Base-by-base conservation (phyloP, 2,888 invertebrate species). In the Odontocerum albicorne region DNA sequence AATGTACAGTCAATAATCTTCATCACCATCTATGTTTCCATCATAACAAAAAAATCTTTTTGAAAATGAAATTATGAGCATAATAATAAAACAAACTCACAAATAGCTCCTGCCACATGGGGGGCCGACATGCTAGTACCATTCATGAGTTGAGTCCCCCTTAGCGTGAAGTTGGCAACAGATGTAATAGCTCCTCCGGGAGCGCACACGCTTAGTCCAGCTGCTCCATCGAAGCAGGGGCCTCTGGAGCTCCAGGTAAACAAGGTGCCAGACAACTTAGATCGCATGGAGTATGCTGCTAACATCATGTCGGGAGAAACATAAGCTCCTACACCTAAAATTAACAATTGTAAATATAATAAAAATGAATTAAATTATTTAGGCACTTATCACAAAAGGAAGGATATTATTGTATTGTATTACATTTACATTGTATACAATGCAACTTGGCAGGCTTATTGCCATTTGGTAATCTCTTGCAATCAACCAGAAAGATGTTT, bases 101-200 rank as follows among this genome's bases (percentile, higher is more conserved):
- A 87, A 33, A 96, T 84, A 54, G 90, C 90, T 17, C 98, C 98
- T 40, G 95, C 90, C 2, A 94, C 96, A 74, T 97, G 96, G 1
- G 98, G 98, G 1, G 96, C 91, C 7, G 96, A 90, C 98, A 99
- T 99, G 55, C 96, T 96, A 0, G 97, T 98, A 19, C 97, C 98
- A 72, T 97, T 97, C 92, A 97, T 93, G 7, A 98, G 80, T 69
- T 96, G 95, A 31, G 84, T 82, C 66, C 86, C 85, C 57, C 92
- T 80, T 63, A 97, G 79, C 0, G 94, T 93, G 73, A 92, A 99
- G 66, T 88, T 71, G 59, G 97, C 92, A 19, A 98, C 96, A 10
- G 94, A 91, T 1, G 96, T 88, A 60, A 96, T 91, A 17, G 96
- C 96, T 35, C 91, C 96, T 46, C 96, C 96, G 17, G 96, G 96